Evolutionary conservation across 2,797 vertebrate species (phyloP).

Genomic region (Crypturellus tataupa): DNA sequence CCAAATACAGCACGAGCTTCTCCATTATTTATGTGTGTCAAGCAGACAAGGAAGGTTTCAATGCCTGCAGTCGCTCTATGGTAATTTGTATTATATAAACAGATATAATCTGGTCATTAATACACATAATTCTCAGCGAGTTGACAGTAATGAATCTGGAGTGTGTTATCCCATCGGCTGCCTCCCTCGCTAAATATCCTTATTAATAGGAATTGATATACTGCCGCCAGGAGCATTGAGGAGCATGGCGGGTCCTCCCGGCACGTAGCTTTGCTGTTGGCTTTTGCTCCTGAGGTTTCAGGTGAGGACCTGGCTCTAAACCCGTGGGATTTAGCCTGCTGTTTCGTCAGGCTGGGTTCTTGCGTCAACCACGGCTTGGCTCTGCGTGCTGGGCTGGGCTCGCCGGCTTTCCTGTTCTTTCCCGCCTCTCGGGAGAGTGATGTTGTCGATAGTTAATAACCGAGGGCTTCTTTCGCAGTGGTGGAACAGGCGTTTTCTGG

Average conservation of each 20-base stretch:
- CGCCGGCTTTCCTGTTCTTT: neutral
- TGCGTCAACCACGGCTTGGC: conserved; percentile 1
- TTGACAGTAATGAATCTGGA: conserved; percentile 67
- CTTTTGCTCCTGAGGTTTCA: neutral
- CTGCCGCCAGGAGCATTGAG: neutral
- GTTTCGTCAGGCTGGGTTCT: neutral
- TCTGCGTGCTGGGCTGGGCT: conserved; percentile 15
- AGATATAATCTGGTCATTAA: conserved; percentile 75
- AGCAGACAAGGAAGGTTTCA: conserved; percentile 68
- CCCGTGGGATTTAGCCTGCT: neutral
- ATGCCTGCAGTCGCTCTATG: conserved; percentile 44
- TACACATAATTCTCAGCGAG: conserved; percentile 50
- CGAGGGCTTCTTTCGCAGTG: neutral
- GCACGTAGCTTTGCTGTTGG: neutral
- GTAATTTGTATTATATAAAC: conserved; percentile 71
- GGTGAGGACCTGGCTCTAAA: neutral
- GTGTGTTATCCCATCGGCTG: neutral
- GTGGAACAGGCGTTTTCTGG: conserved; percentile 17
- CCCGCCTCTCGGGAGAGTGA: conserved; percentile 21
- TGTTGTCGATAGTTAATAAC: conserved; percentile 36
- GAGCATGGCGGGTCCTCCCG: neutral
- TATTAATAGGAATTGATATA: neutral
- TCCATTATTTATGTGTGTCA: conserved; percentile 78
- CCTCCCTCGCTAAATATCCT: neutral
- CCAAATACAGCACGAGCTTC: conserved; percentile 63